Conservation (phyloP, 2,888 invertebrate genomes). For the Lottia scabra region DNA sequence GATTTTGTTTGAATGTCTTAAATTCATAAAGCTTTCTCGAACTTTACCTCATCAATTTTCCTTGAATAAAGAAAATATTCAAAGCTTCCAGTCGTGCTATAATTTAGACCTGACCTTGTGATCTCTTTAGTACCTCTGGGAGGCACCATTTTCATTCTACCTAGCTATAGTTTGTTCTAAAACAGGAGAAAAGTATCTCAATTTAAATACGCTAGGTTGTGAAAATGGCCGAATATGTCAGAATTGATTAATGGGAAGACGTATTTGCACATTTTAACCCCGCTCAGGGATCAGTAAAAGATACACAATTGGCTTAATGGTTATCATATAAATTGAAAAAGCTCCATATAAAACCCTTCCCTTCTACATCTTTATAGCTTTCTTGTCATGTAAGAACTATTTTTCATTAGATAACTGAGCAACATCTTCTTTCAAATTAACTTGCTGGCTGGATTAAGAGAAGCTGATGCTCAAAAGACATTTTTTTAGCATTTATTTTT, state of each 20-base stretch:
- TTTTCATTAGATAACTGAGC: no score
- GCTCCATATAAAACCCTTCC: background rate
- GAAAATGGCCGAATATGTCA: slow-evolving; percentile 13
- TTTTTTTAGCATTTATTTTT: no score
- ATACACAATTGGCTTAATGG: slow-evolving; percentile 4
- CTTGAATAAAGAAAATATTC: background rate
- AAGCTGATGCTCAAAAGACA: no score
- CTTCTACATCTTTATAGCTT: no score
- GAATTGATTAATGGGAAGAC: slow-evolving; percentile 23
- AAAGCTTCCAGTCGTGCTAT: background rate
- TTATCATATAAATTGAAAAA: slow-evolving; percentile 1
- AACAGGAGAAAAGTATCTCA: background rate
- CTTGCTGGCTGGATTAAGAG: no score
- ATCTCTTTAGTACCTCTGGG: background rate
- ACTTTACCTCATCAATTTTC: slow-evolving; percentile 1
- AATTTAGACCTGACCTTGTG: background rate
- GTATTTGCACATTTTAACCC: slow-evolving; percentile 16
- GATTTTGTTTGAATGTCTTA: slow-evolving; percentile 14
- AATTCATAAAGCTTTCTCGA: slow-evolving; percentile 5
- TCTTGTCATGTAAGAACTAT: no score
- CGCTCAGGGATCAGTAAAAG: slow-evolving; percentile 2
- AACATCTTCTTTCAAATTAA: no score
- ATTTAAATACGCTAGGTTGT: background rate
- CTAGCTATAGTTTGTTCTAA: background rate
- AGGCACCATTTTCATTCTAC: background rate